These are phyloP conservation scores for Nomada ferruginata DNA, from an alignment of 2,888 invertebrate species.

Conservation along the genomic window DNA sequence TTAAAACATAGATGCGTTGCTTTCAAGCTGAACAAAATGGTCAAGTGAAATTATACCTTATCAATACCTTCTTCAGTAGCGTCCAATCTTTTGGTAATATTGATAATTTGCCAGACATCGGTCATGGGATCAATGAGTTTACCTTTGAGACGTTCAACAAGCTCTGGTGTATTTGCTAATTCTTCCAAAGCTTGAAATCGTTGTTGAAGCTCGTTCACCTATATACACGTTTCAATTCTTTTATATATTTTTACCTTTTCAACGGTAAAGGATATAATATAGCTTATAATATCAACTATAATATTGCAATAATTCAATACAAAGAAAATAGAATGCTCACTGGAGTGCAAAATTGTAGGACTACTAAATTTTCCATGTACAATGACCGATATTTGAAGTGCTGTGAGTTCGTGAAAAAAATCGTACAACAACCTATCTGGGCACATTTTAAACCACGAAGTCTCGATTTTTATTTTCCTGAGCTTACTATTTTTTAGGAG, in stretches of 20 bases:
- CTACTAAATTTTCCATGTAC: no score
- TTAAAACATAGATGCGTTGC: background rate
- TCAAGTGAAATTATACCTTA: constrained; percentile 80
- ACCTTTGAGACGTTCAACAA: constrained; percentile 83
- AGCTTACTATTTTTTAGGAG: no score
- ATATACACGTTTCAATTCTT: background rate
- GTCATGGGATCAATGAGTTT: constrained; percentile 83
- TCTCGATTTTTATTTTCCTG: no score
- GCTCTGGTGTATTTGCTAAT: constrained; percentile 83
- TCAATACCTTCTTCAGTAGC: constrained; percentile 87
- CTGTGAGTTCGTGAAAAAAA: no score
- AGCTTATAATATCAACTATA: no score
- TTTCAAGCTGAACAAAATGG: background rate
- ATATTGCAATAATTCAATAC: no score
- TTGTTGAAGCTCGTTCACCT: constrained; percentile 81
- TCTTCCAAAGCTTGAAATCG: constrained; percentile 83
- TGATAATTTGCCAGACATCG: constrained; percentile 89
- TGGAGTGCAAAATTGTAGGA: no score
- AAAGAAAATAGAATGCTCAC: no score
- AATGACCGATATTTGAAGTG: no score
- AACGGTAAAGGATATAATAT: no score
- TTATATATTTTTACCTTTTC: background rate
- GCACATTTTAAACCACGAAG: no score
- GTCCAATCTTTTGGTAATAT: constrained; percentile 88
- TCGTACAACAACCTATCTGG: no score